Evolutionary conservation across 2,888 invertebrate genomes (phyloP).

Genomic region (Mermis nigrescens): DNA sequence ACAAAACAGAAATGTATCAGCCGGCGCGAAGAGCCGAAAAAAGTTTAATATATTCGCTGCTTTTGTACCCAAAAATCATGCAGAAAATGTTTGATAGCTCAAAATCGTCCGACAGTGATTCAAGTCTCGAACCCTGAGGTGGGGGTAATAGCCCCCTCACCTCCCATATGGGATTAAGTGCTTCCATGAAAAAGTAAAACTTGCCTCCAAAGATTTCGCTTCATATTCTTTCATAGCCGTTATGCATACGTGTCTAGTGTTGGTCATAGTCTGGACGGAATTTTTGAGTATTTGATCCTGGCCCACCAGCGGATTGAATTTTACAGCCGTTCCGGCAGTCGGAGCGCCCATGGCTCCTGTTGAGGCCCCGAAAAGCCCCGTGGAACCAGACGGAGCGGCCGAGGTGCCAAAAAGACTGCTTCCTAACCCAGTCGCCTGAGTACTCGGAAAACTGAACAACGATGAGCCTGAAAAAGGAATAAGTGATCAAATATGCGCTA

Average conservation of each 20-base stretch:
- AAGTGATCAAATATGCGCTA: too few relatives aligned
- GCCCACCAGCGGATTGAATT: conserved; percentile 2
- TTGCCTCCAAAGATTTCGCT: conserved; percentile 58
- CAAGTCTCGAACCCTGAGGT: too few relatives aligned
- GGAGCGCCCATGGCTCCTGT: background rate
- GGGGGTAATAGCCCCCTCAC: too few relatives aligned
- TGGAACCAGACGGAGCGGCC: background rate
- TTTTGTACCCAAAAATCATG: too few relatives aligned
- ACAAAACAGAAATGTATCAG: too few relatives aligned
- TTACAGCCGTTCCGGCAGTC: background rate
- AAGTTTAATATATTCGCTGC: too few relatives aligned
- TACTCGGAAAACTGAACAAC: too few relatives aligned
- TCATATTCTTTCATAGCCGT: conserved; percentile 98
- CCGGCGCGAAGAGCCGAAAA: too few relatives aligned
- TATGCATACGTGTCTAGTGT: conserved; percentile 83
- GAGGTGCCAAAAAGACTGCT: background rate
- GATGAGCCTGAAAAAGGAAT: too few relatives aligned
- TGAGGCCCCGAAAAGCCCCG: background rate
- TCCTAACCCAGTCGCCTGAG: background rate
- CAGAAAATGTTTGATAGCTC: too few relatives aligned
- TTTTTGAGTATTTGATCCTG: conserved; percentile 69
- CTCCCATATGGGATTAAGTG: background rate
- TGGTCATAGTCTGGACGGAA: conserved; percentile 56
- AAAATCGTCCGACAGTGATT: too few relatives aligned
- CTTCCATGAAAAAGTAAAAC: too few relatives aligned